Evolutionary conservation across 2,888 invertebrate species (phyloP), one percentile per base, ranked within the genome.

Genomic region (Orchesella flavescens): DNA sequence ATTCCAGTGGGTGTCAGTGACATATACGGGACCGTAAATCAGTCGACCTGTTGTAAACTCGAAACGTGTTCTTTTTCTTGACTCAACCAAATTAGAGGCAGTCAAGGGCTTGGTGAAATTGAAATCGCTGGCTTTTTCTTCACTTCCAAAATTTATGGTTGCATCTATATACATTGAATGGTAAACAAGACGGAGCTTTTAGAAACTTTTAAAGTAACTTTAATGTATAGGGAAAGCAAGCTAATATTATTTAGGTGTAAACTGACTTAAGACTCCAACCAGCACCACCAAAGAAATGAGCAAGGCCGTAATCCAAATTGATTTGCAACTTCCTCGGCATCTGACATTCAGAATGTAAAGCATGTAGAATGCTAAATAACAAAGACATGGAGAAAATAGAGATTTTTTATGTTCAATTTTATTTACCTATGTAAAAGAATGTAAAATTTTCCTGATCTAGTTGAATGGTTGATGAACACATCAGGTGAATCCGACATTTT

Each of bases 21-120:
- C 78, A 71, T 63, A 78, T 65, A 43, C 53, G 61, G 43, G 59
- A 53, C 63, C 78, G 46, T 78, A 78, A 78, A 78, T 78, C 78
- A 78, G 63, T 23, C 49, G 61, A 23, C 53, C 78, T 63, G 71
- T 44, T 55, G 55, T 65, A 76, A 63, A 66, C 66, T 66, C 24
- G 57, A 65, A 76, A 24, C 75, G 23, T 15, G 65, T 76, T 34
- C 49, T 65, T 12, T 66, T 76, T 61, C 17, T n/a, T 55, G 63
- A 55, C 34, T 66, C 66, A 46, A 34, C 17, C 24, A 66, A 76
- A 66, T 76, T 76, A 76, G 75, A 55, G 43, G 34, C 49, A 76
- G 66, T 66, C 43, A 65, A 66, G 43, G 44, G 66, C 49, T 55
- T 55, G 13, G 19, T 63, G 44, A 68, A 57, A 43, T 34, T 34